Evolutionary conservation across 2,797 vertebrate species (phyloP), one percentile per base, ranked within the genome.

Genomic region (Sebastes minor): DNA sequence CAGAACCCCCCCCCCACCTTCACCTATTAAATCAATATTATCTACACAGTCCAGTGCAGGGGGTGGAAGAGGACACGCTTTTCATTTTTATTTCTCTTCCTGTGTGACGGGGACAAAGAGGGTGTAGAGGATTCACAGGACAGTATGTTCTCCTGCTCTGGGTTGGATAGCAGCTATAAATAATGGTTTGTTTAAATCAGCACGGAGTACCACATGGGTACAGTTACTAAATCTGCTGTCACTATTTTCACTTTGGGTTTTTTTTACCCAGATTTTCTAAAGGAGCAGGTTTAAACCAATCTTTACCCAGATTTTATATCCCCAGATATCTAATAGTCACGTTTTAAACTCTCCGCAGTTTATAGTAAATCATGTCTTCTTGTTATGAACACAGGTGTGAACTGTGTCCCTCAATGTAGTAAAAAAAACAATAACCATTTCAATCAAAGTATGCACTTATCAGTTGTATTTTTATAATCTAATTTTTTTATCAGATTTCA

Each of bases 1-100:
- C 67, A 65, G 65, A 56, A 35, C 7, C 2, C 33, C 70, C 25
- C 42, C 33, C 10, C 16, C 18, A 6, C 1, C 33, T 28, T 78
- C 77, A 71, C 74, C 81, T 70, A 76, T 86, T 90, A 88, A 90
- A 88, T 92, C 88, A 90, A 81, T 85, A 84, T 66, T 72, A 68
- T 85, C 83, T 80, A 73, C 77, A 81, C 73, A 80, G 67, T 64
- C 70, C 68, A 38, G 62, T 18, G 56, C 68, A 78, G 61, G 52
- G 64, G 72, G 8, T 16, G 66, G 62, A 60, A 46, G 35, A 32
- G 69, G 76, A 84, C 74, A 78, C 18, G 1, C 49, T 20, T 55
- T 52, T 60, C 13, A 23, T 68, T 82, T 69, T 30, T 30, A 25
- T 73, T 56, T 71, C 8, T 85, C 69, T 74, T 78, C 28, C 70